These are phyloP conservation scores for Mustelus asterias DNA, from an alignment of 2,113 vertebrate genomes.

Conservation along the genomic window DNA sequence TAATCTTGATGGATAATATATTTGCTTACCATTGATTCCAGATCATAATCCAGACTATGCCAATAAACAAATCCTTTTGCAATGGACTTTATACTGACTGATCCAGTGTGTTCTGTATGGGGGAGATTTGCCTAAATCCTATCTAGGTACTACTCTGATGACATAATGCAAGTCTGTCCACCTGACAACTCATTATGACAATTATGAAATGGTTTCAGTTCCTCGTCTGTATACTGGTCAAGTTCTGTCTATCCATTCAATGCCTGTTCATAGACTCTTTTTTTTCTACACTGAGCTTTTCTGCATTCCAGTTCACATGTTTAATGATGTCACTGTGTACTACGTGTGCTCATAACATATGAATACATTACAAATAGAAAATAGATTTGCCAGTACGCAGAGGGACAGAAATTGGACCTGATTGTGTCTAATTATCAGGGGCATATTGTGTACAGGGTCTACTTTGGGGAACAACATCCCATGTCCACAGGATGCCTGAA, in stretches of 20 bases:
- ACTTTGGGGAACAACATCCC: neutral
- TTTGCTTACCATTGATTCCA: neutral
- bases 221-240: no score
- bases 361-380: neutral
- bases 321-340: no score
- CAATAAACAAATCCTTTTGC: neutral
- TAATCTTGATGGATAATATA: neutral
- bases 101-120: neutral
- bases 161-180: neutral
- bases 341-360: no score
- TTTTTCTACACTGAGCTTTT: no score
- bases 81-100: neutral
- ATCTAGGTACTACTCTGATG: no score
- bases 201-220: no score
- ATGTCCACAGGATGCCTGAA: neutral
- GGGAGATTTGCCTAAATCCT: neutral
- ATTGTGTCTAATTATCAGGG: no score
- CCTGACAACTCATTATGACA: neutral
- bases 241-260: no score
- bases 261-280: no score
- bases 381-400: neutral
- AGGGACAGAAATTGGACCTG: neutral
- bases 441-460: neutral
- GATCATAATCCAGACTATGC: neutral
- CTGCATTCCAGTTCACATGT: no score